phyloP scores from a whole-genome alignment of 2,797 vertebrate genomes.

The Todus mexicanus region DNA sequence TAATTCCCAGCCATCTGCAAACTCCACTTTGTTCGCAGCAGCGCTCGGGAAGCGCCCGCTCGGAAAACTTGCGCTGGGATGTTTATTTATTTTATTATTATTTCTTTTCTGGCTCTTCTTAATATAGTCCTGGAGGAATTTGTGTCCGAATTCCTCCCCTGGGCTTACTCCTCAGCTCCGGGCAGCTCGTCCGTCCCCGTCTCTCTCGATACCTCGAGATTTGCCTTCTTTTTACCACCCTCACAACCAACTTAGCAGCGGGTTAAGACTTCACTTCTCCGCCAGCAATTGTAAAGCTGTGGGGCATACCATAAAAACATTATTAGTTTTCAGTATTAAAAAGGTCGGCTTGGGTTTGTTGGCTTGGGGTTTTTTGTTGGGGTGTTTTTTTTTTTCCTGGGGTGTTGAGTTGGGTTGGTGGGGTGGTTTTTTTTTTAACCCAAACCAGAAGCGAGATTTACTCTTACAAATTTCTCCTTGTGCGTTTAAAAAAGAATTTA shows the following conservation, averaged over 20 bases:
- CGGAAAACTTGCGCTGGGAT: background rate
- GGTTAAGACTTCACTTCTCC: slow-evolving; percentile 24
- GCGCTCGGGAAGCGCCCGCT: background rate
- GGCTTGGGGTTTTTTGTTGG: too few species aligned
- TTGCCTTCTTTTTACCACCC: background rate
- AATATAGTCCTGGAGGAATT: slow-evolving; percentile 48
- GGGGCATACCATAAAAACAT: slow-evolving; percentile 28
- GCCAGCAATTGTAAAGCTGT: background rate
- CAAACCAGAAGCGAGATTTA: slow-evolving; percentile 41
- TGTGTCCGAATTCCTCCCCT: background rate
- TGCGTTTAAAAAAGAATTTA: slow-evolving; percentile 27
- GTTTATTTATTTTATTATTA: background rate
- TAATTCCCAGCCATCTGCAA: background rate
- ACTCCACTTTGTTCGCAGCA: background rate
- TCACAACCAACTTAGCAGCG: background rate
- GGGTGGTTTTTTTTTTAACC: slow-evolving; percentile 45
- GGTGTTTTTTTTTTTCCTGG: too few species aligned
- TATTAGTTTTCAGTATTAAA: slow-evolving; percentile 47
- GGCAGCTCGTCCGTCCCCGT: background rate
- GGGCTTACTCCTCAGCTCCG: background rate
- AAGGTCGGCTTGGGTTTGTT: too few species aligned
- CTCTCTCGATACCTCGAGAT: background rate
- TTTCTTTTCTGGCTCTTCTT: background rate
- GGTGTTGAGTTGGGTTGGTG: too few species aligned
- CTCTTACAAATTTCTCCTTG: slow-evolving; percentile 46